These are phyloP conservation scores for Parascotia fuliginaria DNA, from an alignment of 2,888 invertebrate species.

Conservation along the genomic window DNA sequence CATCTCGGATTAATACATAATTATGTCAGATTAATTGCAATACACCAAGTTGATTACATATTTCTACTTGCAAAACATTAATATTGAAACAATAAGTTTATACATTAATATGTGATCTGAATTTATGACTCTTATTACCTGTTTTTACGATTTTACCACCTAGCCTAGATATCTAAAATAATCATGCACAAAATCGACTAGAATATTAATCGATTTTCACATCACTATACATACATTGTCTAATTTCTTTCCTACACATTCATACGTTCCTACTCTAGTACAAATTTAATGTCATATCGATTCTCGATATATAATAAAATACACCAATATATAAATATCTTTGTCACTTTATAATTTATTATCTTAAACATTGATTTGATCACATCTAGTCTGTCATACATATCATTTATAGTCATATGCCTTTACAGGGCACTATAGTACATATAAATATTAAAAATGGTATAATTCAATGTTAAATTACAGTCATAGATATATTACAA, in stretches of 20 bases:
- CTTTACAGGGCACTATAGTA: neutral
- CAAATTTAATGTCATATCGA: neutral
- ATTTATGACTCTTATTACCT: neutral
- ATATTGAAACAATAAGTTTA: neutral
- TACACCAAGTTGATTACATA: conserved; percentile 10
- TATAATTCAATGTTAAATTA: neutral
- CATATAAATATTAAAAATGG: neutral
- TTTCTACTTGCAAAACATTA: neutral
- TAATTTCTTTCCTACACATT: neutral
- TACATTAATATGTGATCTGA: neutral
- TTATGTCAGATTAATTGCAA: conserved; percentile 11
- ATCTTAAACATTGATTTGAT: conserved; percentile 1
- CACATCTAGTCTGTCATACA: conserved; percentile 4
- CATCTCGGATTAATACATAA: conserved; percentile 2
- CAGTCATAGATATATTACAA: neutral
- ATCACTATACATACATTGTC: neutral
- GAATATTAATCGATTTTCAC: conserved; percentile 16
- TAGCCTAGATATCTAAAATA: conserved; percentile 9
- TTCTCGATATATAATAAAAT: conserved; percentile 6
- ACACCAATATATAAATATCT: conserved; percentile 5
- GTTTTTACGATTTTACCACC: conserved; percentile 7
- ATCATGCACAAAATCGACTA: conserved; percentile 15
- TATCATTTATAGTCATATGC: neutral
- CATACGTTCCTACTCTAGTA: neutral
- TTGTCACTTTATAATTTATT: conserved; percentile 3